These are phyloP conservation scores for Argyresthia albistria DNA, from an alignment of 2,888 invertebrate species.

Conservation along the genomic window DNA sequence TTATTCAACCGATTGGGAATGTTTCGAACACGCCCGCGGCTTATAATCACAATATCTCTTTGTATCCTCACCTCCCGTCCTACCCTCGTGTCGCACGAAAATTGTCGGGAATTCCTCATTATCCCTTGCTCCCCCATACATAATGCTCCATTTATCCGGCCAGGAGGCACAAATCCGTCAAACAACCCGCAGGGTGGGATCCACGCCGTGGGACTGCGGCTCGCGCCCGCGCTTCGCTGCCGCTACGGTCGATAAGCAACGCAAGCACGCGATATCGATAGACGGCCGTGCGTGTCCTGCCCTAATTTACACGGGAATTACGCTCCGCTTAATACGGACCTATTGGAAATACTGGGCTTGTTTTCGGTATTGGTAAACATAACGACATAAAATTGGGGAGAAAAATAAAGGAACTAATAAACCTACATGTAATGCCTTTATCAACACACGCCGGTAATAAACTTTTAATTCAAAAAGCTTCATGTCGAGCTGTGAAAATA, in stretches of 20 bases:
- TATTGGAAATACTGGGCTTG: too few species aligned
- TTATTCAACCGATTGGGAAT: constrained; percentile 35
- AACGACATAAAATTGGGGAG: neutral
- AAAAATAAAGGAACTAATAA: neutral
- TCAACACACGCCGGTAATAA: too few species aligned
- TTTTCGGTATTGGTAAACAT: too few species aligned
- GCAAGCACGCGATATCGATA: constrained; percentile 65
- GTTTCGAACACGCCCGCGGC: constrained; percentile 27
- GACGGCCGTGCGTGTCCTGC: constrained; percentile 15
- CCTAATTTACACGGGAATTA: constrained; percentile 17
- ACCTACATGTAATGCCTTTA: too few species aligned
- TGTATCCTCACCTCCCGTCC: neutral
- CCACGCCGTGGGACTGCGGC: constrained; percentile 14
- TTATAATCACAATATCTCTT: constrained; percentile 15
- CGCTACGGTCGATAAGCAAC: constrained; percentile 63
- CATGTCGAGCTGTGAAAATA: too few species aligned
- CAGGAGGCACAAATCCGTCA: constrained; percentile 17
- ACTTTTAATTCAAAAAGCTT: too few species aligned
- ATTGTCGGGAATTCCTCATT: constrained; percentile 15
- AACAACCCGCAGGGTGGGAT: constrained; percentile 18
- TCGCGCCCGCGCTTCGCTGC: constrained; percentile 13
- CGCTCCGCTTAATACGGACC: constrained; percentile 7
- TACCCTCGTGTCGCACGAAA: neutral
- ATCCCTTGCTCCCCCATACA: constrained; percentile 15
- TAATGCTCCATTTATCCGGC: constrained; percentile 7